These are phyloP conservation scores for Thymallus thymallus DNA, from an alignment of 2,113 vertebrate genomes.

Conservation along the genomic window DNA sequence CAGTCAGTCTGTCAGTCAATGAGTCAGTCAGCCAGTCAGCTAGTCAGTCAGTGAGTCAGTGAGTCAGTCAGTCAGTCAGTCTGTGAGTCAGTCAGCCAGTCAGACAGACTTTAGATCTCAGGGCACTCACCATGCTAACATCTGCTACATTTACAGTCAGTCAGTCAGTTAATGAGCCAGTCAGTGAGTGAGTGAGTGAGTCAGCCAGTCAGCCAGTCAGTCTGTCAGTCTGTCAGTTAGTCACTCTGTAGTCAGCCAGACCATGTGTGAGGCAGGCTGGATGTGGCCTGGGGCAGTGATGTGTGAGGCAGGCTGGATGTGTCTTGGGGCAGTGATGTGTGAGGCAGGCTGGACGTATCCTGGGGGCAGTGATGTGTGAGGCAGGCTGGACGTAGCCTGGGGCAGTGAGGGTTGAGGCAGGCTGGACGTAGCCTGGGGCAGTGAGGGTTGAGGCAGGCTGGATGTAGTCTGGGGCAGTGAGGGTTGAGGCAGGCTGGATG, in stretches of 20 bases:
- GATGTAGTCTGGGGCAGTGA: slow-evolving; percentile 45
- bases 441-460: slow-evolving; percentile 44
- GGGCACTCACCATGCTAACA: too few species aligned
- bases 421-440: slow-evolving; percentile 26
- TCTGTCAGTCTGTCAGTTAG: not conserved
- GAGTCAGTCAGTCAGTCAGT: not conserved
- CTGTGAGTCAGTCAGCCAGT: not conserved
- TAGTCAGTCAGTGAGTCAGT: too few species aligned
- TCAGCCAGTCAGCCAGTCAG: too few species aligned
- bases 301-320: slow-evolving; percentile 42
- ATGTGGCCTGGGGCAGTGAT: slow-evolving; percentile 37
- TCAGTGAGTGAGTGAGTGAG: not conserved
- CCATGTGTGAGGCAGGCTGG: slow-evolving; percentile 1
- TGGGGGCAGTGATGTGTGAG: slow-evolving; percentile 47
- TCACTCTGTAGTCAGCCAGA: too few species aligned
- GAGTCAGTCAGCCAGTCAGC: too few species aligned
- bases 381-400: not conserved
- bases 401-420: not conserved
- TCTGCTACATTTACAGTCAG: too few species aligned
- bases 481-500: slow-evolving; percentile 3
- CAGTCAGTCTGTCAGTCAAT: too few species aligned
- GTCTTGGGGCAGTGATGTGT: slow-evolving; percentile 5
- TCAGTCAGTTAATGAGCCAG: not conserved
- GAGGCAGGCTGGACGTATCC: not conserved
- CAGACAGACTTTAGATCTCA: too few species aligned